Evolutionary conservation across 2,113 vertebrate species (phyloP).

Genomic region (Stegastes partitus): DNA sequence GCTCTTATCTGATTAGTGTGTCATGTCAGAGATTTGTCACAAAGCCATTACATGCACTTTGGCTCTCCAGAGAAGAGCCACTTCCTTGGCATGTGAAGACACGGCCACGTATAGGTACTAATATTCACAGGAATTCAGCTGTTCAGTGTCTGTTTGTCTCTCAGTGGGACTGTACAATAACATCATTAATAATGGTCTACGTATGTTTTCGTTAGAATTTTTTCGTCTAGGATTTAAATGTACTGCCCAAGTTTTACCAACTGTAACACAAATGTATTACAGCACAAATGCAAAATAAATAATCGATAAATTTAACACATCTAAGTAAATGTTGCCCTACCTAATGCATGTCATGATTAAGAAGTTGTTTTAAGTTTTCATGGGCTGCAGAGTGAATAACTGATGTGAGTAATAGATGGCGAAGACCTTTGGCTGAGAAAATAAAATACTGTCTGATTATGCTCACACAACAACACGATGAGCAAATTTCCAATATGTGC

Average conservation of each 20-base stretch:
- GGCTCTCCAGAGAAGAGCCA: conserved; percentile 52
- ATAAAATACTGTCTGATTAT: neutral
- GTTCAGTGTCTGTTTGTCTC: conserved; percentile 47
- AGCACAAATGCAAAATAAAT: neutral
- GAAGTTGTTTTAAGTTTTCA: too few species aligned
- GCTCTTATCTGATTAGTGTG: conserved; percentile 82
- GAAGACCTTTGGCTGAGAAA: neutral
- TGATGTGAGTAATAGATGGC: neutral
- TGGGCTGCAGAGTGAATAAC: neutral
- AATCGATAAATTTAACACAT: neutral
- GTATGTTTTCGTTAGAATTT: neutral
- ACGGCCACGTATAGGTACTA: conserved; percentile 56
- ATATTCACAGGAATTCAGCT: conserved; percentile 41
- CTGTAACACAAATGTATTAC: neutral
- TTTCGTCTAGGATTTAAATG: neutral
- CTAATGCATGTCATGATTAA: too few species aligned
- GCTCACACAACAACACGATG: neutral
- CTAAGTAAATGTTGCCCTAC: too few species aligned
- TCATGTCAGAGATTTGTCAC: conserved; percentile 85
- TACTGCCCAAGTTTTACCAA: neutral
- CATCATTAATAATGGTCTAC: conserved; percentile 5
- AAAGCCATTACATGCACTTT: conserved; percentile 66
- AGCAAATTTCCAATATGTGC: conserved; percentile 14
- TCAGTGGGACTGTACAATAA: neutral
- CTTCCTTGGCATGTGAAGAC: conserved; percentile 79